Base-by-base conservation (phyloP, 2,113 vertebrate species). In the Silurus asotus region DNA sequence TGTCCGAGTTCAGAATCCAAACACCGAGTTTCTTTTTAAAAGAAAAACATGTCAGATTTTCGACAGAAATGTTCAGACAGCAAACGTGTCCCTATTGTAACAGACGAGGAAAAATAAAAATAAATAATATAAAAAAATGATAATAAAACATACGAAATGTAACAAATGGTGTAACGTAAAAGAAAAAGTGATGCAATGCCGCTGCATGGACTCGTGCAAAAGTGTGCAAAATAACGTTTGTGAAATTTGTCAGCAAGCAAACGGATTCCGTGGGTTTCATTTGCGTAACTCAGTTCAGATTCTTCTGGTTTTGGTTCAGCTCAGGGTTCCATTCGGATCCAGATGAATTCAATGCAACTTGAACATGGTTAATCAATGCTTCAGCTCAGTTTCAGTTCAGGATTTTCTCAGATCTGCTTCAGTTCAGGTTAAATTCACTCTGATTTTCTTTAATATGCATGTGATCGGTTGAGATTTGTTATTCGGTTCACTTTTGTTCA, bases 151-250 rank as follows among this genome's bases (percentile, higher is more conserved):
- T 15, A 13, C 61, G 69, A 55, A 74, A 15, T 8, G n/a, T 8
- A 45, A 5, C 13, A 4, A 13, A 23, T 76, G 74, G 58, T 28
- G 64, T 70, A 17, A 59, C 55, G 15, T 37, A 84, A 61, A 70
- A 20, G 25, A 7, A 14, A 55, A 45, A 65, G 37, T 37, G 80
- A 58, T 65, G 8, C 23, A 88, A 81, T 59, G 70, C 70, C 72
- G 78, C 81, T 25, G 64, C 10, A 55, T 70, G 55, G 14, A 67
- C 19, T 81, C 75, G 59, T 88, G 84, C 82, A 87, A 85, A 78
- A 87, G 69, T 56, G 72, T 76, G 81, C 81, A 84, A 82, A 85
- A 86, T 59, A 81, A 72, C 53, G 15, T 53, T 82, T 76, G 55
- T 28, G 70, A 74, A 62, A 56, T 55, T 51, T 20, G 28, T 76